phyloP scores from a whole-genome alignment of 2,797 vertebrate species.

The Sphenopsis melanotis region DNA sequence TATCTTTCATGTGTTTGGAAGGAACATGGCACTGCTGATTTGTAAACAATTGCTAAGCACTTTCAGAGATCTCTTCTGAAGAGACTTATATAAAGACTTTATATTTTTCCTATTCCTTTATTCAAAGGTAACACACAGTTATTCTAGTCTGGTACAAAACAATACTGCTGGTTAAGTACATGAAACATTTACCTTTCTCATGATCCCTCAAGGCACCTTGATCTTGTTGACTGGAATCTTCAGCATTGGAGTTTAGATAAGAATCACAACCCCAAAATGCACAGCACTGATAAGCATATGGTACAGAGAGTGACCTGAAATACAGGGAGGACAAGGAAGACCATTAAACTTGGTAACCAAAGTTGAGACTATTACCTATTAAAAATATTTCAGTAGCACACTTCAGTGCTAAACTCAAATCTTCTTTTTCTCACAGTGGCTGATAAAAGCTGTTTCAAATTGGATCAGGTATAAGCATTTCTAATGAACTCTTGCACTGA shows the following conservation, averaged over 20 bases:
- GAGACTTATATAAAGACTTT: background rate
- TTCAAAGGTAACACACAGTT: background rate
- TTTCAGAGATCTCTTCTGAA: background rate
- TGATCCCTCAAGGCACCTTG: slow-evolving; percentile 44
- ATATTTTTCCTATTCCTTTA: background rate
- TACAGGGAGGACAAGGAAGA: background rate
- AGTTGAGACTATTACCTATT: background rate
- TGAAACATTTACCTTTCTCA: slow-evolving; percentile 66
- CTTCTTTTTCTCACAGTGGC: background rate
- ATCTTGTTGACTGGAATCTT: slow-evolving; percentile 77
- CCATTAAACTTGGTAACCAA: background rate
- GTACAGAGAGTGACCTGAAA: slow-evolving; percentile 91
- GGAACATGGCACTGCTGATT: background rate
- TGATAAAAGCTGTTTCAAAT: background rate
- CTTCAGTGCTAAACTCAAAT: background rate
- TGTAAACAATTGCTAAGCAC: background rate
- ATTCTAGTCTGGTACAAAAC: background rate
- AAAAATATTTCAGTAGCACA: background rate
- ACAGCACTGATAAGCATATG: slow-evolving; percentile 98
- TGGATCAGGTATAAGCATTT: background rate
- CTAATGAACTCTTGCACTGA: background rate
- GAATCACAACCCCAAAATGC: slow-evolving; percentile 91
- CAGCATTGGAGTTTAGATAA: slow-evolving; percentile 73
- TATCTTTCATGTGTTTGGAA: background rate
- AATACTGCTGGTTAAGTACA: background rate